Evolutionary conservation across 2,113 vertebrate genomes (phyloP).

Genomic region (Chelonoidis abingdonii): DNA sequence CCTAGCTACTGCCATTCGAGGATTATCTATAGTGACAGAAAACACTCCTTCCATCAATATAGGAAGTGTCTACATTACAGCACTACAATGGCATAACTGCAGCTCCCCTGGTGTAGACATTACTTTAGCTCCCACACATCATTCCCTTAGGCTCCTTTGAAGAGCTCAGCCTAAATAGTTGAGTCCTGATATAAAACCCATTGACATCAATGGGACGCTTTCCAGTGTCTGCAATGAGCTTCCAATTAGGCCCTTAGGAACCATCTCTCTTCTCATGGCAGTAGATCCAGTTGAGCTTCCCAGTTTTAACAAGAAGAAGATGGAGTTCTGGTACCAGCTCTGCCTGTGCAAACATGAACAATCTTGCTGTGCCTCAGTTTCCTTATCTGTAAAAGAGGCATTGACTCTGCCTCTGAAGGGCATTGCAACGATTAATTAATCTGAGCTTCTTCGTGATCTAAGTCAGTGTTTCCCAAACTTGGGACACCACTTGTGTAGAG

Average conservation of each 20-base stretch:
- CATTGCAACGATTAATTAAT: not conserved
- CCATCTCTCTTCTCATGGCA: constrained; percentile 8
- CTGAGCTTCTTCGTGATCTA: not conserved
- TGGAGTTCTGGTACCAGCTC: not conserved
- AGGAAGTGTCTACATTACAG: not conserved
- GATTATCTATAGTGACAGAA: not conserved
- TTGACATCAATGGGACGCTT: not conserved
- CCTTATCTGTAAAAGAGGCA: not conserved
- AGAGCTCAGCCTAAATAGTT: not conserved
- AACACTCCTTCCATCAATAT: not conserved
- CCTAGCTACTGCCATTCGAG: not conserved
- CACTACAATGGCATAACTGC: not conserved
- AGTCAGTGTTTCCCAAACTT: no score
- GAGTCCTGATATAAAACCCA: not conserved
- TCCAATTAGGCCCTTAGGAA: not conserved
- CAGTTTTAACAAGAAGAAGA: not conserved
- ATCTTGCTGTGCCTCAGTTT: constrained; percentile 24
- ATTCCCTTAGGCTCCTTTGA: not conserved
- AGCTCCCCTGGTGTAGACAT: not conserved
- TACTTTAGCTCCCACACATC: not conserved
- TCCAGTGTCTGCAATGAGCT: constrained; percentile 4
- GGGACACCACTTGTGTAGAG: no score
- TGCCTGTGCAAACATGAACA: not conserved
- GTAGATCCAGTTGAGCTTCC: not conserved
- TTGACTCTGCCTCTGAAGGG: not conserved